phyloP scores from a whole-genome alignment of 1,140 invertebrate genomes.

The Sinella curviseta region DNA sequence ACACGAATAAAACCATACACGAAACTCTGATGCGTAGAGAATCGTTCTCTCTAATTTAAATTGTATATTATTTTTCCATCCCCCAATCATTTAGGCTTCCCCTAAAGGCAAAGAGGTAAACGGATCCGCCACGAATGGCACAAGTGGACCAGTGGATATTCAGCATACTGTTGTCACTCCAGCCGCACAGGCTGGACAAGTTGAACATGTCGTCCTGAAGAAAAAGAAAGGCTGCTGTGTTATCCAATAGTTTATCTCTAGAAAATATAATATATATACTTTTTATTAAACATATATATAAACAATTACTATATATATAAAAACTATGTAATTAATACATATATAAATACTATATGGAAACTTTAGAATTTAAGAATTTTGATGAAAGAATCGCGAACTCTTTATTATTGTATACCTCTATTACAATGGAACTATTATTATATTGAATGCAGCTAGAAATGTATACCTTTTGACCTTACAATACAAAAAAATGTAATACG shows the following conservation, averaged over 20 bases:
- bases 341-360: background rate
- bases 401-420: background rate
- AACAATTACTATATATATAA: background rate
- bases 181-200: slow-evolving; percentile 69
- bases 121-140: slow-evolving; percentile 54
- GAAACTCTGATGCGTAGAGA: too few species aligned
- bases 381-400: background rate
- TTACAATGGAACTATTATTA: background rate
- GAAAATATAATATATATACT: background rate
- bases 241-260: slow-evolving; percentile 66
- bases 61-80: slow-evolving; percentile 9
- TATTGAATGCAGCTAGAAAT: background rate
- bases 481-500: background rate
- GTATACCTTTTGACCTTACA: background rate
- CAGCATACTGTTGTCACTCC: slow-evolving; percentile 69
- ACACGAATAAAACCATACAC: background rate
- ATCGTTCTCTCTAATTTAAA: background rate
- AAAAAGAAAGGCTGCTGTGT: slow-evolving; percentile 89
- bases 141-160: slow-evolving; percentile 66
- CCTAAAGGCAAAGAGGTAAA: slow-evolving; percentile 52
- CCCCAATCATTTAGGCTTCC: slow-evolving; percentile 43
- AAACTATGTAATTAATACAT: background rate
- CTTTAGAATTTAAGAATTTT: background rate
- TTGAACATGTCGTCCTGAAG: slow-evolving; percentile 81
- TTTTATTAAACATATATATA: slow-evolving; percentile 9